Base-by-base conservation (phyloP, 2,113 vertebrate genomes). In the Aegithalos caudatus region DNA sequence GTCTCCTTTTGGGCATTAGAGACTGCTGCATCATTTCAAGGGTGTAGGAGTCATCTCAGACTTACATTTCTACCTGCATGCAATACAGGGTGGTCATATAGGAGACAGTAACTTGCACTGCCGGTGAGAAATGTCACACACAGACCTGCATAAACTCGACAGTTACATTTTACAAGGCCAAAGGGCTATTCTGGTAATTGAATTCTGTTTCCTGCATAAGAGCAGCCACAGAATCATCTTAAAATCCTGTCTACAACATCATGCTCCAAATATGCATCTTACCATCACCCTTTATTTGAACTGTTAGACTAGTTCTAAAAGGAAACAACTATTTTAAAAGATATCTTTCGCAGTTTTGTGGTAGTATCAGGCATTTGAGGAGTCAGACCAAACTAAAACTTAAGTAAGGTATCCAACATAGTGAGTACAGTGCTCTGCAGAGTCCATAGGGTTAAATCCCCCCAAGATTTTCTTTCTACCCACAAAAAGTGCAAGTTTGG, bases 121-220 rank as follows among this genome's bases (percentile, higher is more conserved):
- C n/a, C 11, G 21, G 64, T 38, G 87, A 90, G 93, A 88, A 94
- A 90, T 62, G 37, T 77, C 81, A 88, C 74, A 73, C 1, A 8
- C 8, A 84, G 58, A 78, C 92, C 51, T 45, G 56, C 79, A 92
- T 88, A 94, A 95, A 92, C 66, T 64, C 0, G 0, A 56, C 8
- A 86, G 82, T 54, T 92, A 77, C 21, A 25, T 88, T 96, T 93
- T 93, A 94, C 56, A 67, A 88, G 93, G 71, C 76, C 64, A 88
- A 95, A 67, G 54, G 44, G 65, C 64, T 83, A 11, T 70, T 90
- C 47, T 44, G 81, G 70, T 93, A 95, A 95, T 71, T 90, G 71
- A 96, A 93, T 95, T 92, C 92, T 80, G 79, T 45, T 91, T 90
- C 81, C 87, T 83, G 85, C 71, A 47, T 87, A 92, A 93, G 33